phyloP scores from a whole-genome alignment of 2,888 invertebrate genomes.

The Lobophora halterata region DNA sequence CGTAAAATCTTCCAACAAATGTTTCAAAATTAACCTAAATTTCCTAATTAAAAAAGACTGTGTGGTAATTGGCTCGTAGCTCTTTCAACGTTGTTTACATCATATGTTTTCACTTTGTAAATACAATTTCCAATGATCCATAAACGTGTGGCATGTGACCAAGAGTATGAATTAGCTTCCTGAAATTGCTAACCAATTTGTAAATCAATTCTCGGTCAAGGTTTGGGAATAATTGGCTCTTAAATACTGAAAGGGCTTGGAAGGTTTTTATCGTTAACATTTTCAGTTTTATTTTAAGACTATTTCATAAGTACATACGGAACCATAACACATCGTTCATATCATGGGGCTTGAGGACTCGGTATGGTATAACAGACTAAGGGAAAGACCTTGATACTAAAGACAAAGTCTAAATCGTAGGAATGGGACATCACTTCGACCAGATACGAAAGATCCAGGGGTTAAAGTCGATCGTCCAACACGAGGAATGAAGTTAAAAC shows the following conservation, averaged over 20 bases:
- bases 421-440: conserved; percentile 31
- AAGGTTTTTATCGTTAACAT: conserved; percentile 24
- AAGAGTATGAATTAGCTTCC: conserved; percentile 17
- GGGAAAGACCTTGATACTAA: conserved; percentile 23
- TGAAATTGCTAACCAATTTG: conserved; percentile 26
- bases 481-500: conserved; percentile 17
- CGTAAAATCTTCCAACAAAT: conserved; percentile 22
- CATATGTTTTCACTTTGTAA: conserved; percentile 13
- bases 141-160: conserved; percentile 18
- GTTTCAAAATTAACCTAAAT: conserved; percentile 24
- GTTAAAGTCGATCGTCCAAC: conserved; percentile 21
- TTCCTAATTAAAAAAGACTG: no score
- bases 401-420: conserved; percentile 29
- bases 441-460: conserved; percentile 25
- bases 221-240: conserved; percentile 30
- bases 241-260: conserved; percentile 24
- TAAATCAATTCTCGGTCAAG: conserved; percentile 21
- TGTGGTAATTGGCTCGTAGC: no score
- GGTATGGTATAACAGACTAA: conserved; percentile 27
- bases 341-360: conserved; percentile 30
- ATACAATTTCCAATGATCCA: conserved; percentile 12
- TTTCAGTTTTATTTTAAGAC: conserved; percentile 23
- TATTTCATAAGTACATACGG: conserved; percentile 12
- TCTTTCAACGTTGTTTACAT: no score
- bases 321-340: conserved; percentile 13